Conservation (phyloP, 2,888 invertebrate species). For the Phortica okadai region DNA sequence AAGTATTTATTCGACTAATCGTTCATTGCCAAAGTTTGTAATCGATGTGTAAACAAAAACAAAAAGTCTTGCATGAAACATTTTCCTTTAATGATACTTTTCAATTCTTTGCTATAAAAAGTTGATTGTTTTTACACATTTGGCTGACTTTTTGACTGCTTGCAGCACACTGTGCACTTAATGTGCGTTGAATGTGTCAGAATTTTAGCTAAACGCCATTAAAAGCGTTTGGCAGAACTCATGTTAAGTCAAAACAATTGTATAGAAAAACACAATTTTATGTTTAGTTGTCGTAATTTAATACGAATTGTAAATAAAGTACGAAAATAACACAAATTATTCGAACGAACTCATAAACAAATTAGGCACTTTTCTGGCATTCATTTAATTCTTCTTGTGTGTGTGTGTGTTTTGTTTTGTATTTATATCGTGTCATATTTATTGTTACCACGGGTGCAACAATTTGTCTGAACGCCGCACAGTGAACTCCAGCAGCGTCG, state of each 20-base stretch:
- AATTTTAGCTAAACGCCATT: slow-evolving; percentile 38
- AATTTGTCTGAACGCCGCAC: not conserved
- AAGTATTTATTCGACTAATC: no score
- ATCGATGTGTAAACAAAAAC: no score
- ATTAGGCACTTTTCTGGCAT: slow-evolving; percentile 10
- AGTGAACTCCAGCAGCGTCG: not conserved
- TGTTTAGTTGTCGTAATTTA: slow-evolving; percentile 49
- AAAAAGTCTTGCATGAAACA: no score
- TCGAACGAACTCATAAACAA: slow-evolving; percentile 25
- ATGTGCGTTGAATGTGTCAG: no score
- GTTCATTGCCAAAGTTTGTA: no score
- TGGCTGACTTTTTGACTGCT: no score
- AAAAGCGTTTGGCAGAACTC: slow-evolving; percentile 26
- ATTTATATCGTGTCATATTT: not conserved
- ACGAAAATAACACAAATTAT: slow-evolving; percentile 9
- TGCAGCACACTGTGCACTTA: no score
- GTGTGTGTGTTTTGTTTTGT: not conserved
- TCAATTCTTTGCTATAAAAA: no score
- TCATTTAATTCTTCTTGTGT: no score
- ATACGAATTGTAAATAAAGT: slow-evolving; percentile 59
- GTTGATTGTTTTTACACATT: no score
- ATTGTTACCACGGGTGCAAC: not conserved
- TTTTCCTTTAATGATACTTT: no score
- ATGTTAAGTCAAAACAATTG: slow-evolving; percentile 12
- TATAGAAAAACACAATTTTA: slow-evolving; percentile 33